These are phyloP conservation scores for Poeciliopsis gracilis DNA, from an alignment of 2,797 vertebrate species.

Conservation along the genomic window DNA sequence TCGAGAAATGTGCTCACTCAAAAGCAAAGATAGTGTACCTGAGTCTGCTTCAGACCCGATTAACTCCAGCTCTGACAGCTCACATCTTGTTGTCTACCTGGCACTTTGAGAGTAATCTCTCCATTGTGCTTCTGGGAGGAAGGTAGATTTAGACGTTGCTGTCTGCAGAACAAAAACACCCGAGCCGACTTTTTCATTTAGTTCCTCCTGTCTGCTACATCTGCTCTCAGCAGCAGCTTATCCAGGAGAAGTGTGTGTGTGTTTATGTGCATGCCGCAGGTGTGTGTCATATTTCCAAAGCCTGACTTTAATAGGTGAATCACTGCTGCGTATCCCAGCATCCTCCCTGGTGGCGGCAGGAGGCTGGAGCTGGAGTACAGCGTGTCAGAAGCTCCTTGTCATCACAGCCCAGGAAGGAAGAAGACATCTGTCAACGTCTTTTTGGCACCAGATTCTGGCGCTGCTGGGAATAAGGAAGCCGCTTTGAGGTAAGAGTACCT, in stretches of 20 bases:
- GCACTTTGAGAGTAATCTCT: slow-evolving; percentile 78
- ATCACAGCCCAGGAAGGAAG: slow-evolving; percentile 60
- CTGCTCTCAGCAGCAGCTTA: slow-evolving; percentile 60
- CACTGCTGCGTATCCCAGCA: slow-evolving; percentile 74
- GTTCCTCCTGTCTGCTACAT: slow-evolving; percentile 58
- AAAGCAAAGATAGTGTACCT: slow-evolving; percentile 79
- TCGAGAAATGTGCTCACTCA: slow-evolving; percentile 69
- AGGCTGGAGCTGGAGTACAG: slow-evolving; percentile 74
- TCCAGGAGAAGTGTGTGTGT: slow-evolving; percentile 54
- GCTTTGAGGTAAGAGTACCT: slow-evolving; percentile 59
- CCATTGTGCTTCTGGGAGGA: slow-evolving; percentile 70
- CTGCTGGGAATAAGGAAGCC: slow-evolving; percentile 73
- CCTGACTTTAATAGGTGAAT: slow-evolving; percentile 72
- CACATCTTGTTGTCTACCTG: slow-evolving; percentile 77
- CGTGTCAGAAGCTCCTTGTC: slow-evolving; percentile 80
- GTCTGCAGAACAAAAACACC: slow-evolving; percentile 57
- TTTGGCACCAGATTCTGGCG: slow-evolving; percentile 67
- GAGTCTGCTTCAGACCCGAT: slow-evolving; percentile 72
- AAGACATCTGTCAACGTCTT: slow-evolving; percentile 83
- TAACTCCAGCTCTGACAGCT: slow-evolving; percentile 64
- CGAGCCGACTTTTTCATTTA: slow-evolving; percentile 36
- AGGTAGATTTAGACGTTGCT: slow-evolving; percentile 76
- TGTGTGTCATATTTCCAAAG: slow-evolving; percentile 57
- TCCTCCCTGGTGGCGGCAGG: slow-evolving; percentile 79
- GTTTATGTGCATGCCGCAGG: slow-evolving; percentile 15